Base-by-base conservation (phyloP, 2,113 vertebrate genomes). In the Podilymbus podiceps region DNA sequence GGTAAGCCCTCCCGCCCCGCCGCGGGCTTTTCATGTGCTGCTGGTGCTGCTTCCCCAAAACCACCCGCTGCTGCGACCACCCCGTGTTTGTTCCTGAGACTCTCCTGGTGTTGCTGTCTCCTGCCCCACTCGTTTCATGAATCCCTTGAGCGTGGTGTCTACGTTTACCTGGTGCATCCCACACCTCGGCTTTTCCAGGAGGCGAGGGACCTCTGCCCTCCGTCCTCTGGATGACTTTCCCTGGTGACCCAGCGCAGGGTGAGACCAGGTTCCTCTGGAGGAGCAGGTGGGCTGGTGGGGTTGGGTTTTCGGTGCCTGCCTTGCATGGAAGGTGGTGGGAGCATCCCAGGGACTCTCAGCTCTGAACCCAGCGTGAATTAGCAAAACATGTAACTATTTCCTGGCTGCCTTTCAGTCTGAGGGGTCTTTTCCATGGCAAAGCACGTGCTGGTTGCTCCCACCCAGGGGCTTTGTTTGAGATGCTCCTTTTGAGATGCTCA, bases 1-100 rank as follows among this genome's bases (percentile, higher is more conserved):
- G 99, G 99, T 99, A 96, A 88, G 95, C 0, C 0, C 9, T 62
- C 4, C 30, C 2, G 11, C 28, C n/a, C 68, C 8, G 1, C 28
- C 0, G 0, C 0, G 1, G 24, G 16, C 7, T 10, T 49, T 47
- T 20, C 5, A 0, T 1, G 6, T 20, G 30, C n/a, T 55, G 28
- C 44, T 22, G 23, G 13, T 4, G 7, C 63, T 46, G 23, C 60
- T 68, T 25, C 64, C 40, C 63, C 63, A 7, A 19, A 75, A 47
- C 5, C 18, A 23, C n/a, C 15, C 1, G 0, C 31, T 64, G 66
- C 52, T 5, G 2, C 1, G 2, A 11, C 20, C 0, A 0, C 42
- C 58, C 11, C 0, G 0, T 6, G 12, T 12, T 35, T 30, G 7
- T 62, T 40, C 42, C 52, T 0, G 0, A 66, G 31, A 5, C 20